A percentile compares a stretch with the other conserved stretches of the same genome.
Evolutionary conservation across 2,113 vertebrate species (phyloP).

Genomic region (Dolichallabes microphthalmus): DNA sequence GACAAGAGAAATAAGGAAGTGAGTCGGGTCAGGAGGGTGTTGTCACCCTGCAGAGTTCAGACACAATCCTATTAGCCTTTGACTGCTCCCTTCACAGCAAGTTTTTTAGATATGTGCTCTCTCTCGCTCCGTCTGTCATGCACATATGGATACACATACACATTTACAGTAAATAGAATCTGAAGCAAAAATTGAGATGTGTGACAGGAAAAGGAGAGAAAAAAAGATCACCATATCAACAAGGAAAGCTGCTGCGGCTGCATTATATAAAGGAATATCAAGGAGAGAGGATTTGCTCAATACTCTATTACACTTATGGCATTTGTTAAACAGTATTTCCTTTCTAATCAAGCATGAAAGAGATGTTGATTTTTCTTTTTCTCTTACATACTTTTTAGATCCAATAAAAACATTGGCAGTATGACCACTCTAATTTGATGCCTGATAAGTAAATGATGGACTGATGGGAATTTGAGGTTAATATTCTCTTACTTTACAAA

Average conservation of each 20-base stretch:
- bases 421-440: constrained; percentile 37
- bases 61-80: constrained; percentile 49
- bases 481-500: constrained; percentile 29
- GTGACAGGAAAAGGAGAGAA: neutral
- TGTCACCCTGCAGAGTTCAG: constrained; percentile 30
- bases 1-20: constrained; percentile 37
- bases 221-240: neutral
- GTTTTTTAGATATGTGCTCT: neutral
- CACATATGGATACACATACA: constrained; percentile 55
- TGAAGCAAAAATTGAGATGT: neutral
- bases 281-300: constrained; percentile 36
- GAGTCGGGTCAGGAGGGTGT: constrained; percentile 36
- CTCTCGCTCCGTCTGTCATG: neutral
- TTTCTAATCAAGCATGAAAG: constrained; percentile 29
- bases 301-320: constrained; percentile 39
- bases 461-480: constrained; percentile 39
- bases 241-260: neutral
- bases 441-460: constrained; percentile 43
- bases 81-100: constrained; percentile 24
- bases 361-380: constrained; percentile 23
- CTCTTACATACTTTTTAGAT: constrained; percentile 25
- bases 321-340: constrained; percentile 43
- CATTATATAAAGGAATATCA: constrained; percentile 22
- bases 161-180: neutral
- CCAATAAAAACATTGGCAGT: constrained; percentile 43